phyloP scores from a whole-genome alignment of 1,140 invertebrate species.

The Micrasema longulum region DNA sequence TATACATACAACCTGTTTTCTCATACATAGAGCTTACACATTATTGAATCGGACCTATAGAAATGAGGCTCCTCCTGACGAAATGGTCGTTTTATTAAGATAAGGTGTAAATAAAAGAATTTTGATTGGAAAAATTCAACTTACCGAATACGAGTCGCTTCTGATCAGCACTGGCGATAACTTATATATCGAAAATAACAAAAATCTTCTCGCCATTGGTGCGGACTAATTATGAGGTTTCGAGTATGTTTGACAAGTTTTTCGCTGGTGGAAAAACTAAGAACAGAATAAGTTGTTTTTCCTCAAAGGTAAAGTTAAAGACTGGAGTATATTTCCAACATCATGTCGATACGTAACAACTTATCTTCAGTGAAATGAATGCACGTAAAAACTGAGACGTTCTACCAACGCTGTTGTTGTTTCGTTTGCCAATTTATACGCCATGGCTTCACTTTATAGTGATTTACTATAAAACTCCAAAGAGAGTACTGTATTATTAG shows the following conservation, averaged over 20 bases:
- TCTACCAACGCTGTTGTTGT: conserved; percentile 46
- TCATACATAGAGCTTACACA: conserved; percentile 22
- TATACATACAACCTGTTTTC: conserved; percentile 21
- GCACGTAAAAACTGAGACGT: conserved; percentile 49
- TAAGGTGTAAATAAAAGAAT: conserved; percentile 24
- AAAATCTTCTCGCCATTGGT: conserved; percentile 17
- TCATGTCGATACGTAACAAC: conserved; percentile 31
- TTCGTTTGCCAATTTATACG: conserved; percentile 52
- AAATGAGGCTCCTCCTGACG: conserved; percentile 21
- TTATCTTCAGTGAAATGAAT: conserved; percentile 48
- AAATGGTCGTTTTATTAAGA: conserved; percentile 20
- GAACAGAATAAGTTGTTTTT: conserved; percentile 25
- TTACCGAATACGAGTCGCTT: conserved; percentile 26
- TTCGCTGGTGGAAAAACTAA: no score
- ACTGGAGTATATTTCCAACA: conserved; percentile 30
- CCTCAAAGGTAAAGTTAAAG: conserved; percentile 25
- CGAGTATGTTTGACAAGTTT: no score
- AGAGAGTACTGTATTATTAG: conserved; percentile 38
- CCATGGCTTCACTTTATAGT: conserved; percentile 50
- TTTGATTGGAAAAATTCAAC: conserved; percentile 40
- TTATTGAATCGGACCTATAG: conserved; percentile 36
- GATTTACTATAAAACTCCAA: conserved; percentile 50
- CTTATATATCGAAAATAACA: conserved; percentile 20
- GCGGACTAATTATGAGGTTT: background rate
- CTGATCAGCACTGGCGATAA: conserved; percentile 13